These are phyloP conservation scores for Synodontis membranacea DNA, from an alignment of 2,113 vertebrate species.

Conservation along the genomic window DNA sequence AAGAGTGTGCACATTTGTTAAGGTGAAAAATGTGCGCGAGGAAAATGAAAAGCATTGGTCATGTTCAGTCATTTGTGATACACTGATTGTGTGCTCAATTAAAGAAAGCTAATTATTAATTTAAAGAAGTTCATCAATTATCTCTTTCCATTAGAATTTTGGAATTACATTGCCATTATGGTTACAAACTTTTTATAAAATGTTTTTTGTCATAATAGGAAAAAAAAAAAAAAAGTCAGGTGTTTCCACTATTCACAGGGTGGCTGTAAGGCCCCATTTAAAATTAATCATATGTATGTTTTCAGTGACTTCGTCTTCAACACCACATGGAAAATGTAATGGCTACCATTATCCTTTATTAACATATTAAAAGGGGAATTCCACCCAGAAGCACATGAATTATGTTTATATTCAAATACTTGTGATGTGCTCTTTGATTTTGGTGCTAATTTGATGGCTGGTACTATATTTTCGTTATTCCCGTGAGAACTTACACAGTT, in stretches of 20 bases:
- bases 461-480: neutral
- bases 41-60: conserved; percentile 27
- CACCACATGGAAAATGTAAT: neutral
- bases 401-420: neutral
- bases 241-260: neutral
- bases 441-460: neutral
- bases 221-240: neutral
- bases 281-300: neutral
- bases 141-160: neutral
- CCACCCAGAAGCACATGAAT: neutral
- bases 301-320: neutral
- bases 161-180: neutral
- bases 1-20: conserved; percentile 9
- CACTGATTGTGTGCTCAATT: conserved; percentile 7
- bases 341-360: neutral
- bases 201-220: neutral
- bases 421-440: neutral
- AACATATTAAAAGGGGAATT: neutral
- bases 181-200: neutral
- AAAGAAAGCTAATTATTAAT: no score
- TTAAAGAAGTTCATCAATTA: neutral
- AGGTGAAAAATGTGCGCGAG: conserved; percentile 23
- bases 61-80: conserved; percentile 36
- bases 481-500: neutral
- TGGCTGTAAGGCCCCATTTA: neutral